These are phyloP conservation scores for Hemibagrus wyckioides DNA, from an alignment of 2,113 vertebrate species.

Conservation along the genomic window DNA sequence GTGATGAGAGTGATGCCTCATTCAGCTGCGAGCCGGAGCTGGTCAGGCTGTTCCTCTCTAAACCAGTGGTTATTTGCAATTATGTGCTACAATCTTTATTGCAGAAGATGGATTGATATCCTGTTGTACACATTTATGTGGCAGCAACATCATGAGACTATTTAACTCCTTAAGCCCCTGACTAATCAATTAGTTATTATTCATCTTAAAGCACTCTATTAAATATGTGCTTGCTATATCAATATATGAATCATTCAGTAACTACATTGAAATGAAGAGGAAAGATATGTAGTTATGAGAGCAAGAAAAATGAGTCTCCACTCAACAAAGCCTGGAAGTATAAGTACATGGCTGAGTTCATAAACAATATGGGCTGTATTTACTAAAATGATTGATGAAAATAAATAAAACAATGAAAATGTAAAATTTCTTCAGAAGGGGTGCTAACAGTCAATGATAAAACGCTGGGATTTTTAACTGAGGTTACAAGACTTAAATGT, in stretches of 20 bases:
- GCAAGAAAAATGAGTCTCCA: neutral
- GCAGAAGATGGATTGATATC: neutral
- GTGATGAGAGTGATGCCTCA: conserved; percentile 42
- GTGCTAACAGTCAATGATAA: neutral
- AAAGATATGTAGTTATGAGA: neutral
- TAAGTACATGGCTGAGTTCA: neutral
- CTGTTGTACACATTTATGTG: neutral
- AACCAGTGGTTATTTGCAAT: neutral
- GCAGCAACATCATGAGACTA: neutral
- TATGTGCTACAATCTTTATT: neutral
- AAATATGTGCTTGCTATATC: neutral
- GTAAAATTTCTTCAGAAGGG: neutral
- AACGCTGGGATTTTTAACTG: neutral
- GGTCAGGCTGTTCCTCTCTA: conserved; percentile 18
- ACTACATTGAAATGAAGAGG: neutral
- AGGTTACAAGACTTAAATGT: too few species aligned
- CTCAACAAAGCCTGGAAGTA: neutral
- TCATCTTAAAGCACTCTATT: neutral
- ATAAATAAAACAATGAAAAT: neutral
- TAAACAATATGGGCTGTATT: neutral
- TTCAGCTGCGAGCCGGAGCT: conserved; percentile 12
- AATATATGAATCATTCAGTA: neutral
- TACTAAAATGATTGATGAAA: neutral
- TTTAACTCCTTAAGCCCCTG: neutral
- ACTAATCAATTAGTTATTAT: neutral